phyloP scores from a whole-genome alignment of 2,113 vertebrate genomes.

The Trichomycterus rosablanca region DNA sequence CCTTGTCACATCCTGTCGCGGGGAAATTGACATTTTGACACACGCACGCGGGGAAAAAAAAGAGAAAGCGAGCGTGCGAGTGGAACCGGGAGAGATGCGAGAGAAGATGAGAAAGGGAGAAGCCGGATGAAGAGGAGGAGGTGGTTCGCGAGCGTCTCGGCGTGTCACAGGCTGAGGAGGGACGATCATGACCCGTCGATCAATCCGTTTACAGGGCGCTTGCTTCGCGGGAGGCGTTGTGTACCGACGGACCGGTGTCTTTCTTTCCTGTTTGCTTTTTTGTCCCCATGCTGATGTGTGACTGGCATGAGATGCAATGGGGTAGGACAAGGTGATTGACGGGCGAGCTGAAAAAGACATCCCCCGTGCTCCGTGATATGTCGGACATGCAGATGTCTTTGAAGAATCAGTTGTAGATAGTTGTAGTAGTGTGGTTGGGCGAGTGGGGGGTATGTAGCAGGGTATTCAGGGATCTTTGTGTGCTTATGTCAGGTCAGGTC shows the following conservation, averaged over 20 bases:
- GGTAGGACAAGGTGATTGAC: conserved; percentile 57
- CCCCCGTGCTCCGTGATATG: conserved; percentile 30
- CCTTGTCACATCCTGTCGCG: conserved; percentile 71
- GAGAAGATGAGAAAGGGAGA: conserved; percentile 46
- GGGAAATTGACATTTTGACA: conserved; percentile 74
- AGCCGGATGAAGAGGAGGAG: conserved; percentile 45
- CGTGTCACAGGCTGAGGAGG: conserved; percentile 45
- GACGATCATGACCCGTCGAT: conserved; percentile 53
- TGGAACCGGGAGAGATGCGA: conserved; percentile 31
- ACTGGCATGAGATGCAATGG: conserved; percentile 58
- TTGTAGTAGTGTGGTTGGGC: conserved; percentile 24
- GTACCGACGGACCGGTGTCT: background rate
- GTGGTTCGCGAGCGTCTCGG: conserved; percentile 41
- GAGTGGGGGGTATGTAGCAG: conserved; percentile 6
- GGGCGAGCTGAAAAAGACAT: conserved; percentile 44
- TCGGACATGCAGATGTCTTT: conserved; percentile 47
- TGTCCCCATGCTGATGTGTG: conserved; percentile 48
- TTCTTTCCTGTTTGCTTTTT: too few relatives aligned
- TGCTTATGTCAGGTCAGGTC: conserved; percentile 52
- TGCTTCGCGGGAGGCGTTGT: conserved; percentile 14
- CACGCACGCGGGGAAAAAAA: conserved; percentile 52
- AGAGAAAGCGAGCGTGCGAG: conserved; percentile 32
- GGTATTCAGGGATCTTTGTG: conserved; percentile 11
- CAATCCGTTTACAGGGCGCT: conserved; percentile 38
- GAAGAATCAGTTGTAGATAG: conserved; percentile 20